A percentile compares a stretch with the other conserved stretches of the same genome.
Evolutionary conservation across 2,797 vertebrate genomes (phyloP).

Genomic region (Vireo griseus): DNA sequence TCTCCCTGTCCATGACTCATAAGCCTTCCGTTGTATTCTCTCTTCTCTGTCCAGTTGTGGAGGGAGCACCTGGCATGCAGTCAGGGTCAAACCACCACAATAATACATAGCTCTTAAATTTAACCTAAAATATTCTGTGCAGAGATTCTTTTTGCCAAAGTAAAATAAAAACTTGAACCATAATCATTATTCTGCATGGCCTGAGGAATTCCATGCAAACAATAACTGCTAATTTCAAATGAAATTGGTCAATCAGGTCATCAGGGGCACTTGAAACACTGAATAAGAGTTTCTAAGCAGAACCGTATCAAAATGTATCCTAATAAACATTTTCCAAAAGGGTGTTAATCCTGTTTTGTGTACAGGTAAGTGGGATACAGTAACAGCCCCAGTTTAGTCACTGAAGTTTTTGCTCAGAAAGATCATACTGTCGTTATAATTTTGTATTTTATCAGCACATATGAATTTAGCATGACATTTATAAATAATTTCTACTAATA

Average conservation of each 20-base stretch:
- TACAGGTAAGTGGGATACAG: background rate
- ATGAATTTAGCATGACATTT: background rate
- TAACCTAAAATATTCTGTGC: background rate
- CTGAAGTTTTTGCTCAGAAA: background rate
- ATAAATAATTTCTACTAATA: background rate
- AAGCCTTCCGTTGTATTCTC: accelerated
- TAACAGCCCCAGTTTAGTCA: background rate
- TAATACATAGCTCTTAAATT: background rate
- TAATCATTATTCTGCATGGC: background rate
- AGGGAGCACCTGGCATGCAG: background rate
- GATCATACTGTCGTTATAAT: background rate
- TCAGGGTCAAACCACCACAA: background rate
- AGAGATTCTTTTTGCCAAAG: background rate
- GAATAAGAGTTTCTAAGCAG: background rate
- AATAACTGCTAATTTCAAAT: background rate
- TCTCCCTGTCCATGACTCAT: background rate
- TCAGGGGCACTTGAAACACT: background rate
- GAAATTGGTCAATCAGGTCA: background rate
- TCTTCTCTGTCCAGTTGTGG: background rate
- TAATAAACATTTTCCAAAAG: background rate
- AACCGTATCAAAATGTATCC: background rate
- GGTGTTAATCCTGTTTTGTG: background rate
- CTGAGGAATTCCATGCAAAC: background rate
- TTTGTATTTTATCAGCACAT: background rate
- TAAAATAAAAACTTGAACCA: background rate